Conservation (phyloP, 2,888 invertebrate species). For the Melieria crassipennis region DNA sequence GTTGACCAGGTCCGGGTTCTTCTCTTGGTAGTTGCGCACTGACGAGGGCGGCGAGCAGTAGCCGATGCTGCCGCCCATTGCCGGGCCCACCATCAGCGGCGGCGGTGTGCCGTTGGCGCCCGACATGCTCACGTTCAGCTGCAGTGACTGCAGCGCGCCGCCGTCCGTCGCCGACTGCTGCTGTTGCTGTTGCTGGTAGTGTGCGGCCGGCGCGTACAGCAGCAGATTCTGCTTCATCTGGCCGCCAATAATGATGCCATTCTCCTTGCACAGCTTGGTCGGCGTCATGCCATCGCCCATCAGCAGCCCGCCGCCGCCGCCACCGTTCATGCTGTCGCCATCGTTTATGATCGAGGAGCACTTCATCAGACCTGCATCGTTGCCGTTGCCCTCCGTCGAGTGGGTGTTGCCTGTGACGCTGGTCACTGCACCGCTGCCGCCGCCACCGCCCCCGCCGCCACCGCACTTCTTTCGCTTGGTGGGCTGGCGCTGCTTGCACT, state of each 20-base stretch:
- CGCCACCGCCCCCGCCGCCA: constrained; percentile 18
- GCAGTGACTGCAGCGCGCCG: constrained; percentile 47
- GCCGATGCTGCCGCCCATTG: constrained; percentile 58
- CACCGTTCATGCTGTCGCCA: constrained; percentile 54
- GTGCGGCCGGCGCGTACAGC: constrained; percentile 60
- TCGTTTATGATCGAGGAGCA: constrained; percentile 66
- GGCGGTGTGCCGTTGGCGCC: constrained; percentile 54
- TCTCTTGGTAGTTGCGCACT: constrained; percentile 71
- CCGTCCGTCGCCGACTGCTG: constrained; percentile 35
- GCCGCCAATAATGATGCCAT: constrained; percentile 59
- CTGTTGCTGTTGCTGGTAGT: constrained; percentile 46
- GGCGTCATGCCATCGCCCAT: constrained; percentile 57
- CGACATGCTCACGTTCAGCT: constrained; percentile 53
- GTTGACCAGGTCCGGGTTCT: constrained; percentile 83
- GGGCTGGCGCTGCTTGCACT: constrained; percentile 66
- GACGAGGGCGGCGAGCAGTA: constrained; percentile 70
- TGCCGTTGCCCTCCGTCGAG: constrained; percentile 60
- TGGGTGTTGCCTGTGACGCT: constrained; percentile 61
- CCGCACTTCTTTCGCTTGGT: constrained; percentile 69
- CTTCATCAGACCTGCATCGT: constrained; percentile 68
- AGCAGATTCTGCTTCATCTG: constrained; percentile 64
- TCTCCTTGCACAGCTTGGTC: constrained; percentile 55
- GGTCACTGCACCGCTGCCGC: constrained; percentile 56
- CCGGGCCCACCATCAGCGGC: constrained; percentile 63
- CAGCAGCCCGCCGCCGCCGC: constrained; percentile 47